Evolutionary conservation across 2,797 vertebrate genomes (phyloP).

Genomic region (Prionace glauca): DNA sequence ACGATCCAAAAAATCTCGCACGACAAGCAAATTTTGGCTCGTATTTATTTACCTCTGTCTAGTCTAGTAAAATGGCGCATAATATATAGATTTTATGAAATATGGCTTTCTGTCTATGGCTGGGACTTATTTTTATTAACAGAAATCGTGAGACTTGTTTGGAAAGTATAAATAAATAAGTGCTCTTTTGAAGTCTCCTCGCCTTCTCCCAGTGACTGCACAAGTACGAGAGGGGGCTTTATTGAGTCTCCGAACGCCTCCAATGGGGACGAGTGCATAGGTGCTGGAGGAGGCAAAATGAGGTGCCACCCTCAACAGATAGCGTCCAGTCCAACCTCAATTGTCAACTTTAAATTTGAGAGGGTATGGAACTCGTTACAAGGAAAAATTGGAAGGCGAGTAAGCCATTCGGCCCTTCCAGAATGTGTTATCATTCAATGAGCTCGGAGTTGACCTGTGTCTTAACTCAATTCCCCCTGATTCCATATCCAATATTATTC

Average conservation of each 20-base stretch:
- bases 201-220: background rate
- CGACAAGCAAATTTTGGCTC: background rate
- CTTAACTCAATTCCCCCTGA: background rate
- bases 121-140: conserved; percentile 8
- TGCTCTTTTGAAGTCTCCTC: conserved; percentile 5
- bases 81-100: background rate
- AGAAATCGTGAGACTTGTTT: background rate
- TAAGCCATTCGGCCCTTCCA: background rate
- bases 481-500: background rate
- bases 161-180: conserved; percentile 20
- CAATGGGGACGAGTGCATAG: background rate
- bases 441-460: no score
- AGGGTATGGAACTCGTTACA: background rate
- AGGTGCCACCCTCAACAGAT: background rate
- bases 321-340: background rate
- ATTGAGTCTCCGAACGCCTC: background rate
- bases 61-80: background rate
- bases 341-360: background rate
- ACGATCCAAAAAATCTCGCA: background rate
- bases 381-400: background rate
- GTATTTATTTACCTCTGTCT: background rate
- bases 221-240: background rate
- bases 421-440: background rate
- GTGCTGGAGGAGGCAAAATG: background rate
- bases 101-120: background rate